Evolutionary conservation across 1,140 invertebrate species (phyloP).

Genomic region (Solenopsis invicta): DNA sequence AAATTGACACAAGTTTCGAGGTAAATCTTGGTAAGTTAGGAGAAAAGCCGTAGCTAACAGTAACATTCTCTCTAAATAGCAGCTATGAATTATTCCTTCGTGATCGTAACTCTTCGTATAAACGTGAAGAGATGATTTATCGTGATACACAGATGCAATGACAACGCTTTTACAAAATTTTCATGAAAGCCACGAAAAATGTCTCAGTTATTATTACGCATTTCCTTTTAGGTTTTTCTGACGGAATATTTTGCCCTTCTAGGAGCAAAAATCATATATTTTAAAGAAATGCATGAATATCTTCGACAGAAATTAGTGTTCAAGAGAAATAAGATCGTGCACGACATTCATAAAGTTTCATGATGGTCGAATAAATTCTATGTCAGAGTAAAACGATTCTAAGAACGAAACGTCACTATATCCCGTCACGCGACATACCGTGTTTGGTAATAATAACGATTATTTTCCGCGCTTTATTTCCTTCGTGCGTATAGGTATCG

Average conservation of each 20-base stretch:
- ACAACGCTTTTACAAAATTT: background rate
- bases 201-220: background rate
- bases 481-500: background rate
- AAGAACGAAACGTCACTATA: constrained; percentile 45
- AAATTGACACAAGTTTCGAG: background rate
- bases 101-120: background rate
- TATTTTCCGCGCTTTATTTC: constrained; percentile 42
- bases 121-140: background rate
- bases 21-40: background rate
- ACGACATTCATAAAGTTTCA: constrained; percentile 13
- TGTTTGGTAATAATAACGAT: constrained; percentile 25
- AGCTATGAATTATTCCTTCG: background rate
- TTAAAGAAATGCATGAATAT: background rate
- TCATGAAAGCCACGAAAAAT: background rate
- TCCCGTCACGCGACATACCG: constrained; percentile 71
- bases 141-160: background rate
- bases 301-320: background rate
- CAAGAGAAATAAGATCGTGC: background rate
- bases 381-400: constrained; percentile 34
- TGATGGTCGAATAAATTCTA: constrained; percentile 30
- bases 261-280: background rate
- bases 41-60: background rate
- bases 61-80: background rate
- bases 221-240: background rate
- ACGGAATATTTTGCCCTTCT: background rate